Base-by-base conservation (phyloP, 2,888 invertebrate species). In the Toxonevra muliebris region DNA sequence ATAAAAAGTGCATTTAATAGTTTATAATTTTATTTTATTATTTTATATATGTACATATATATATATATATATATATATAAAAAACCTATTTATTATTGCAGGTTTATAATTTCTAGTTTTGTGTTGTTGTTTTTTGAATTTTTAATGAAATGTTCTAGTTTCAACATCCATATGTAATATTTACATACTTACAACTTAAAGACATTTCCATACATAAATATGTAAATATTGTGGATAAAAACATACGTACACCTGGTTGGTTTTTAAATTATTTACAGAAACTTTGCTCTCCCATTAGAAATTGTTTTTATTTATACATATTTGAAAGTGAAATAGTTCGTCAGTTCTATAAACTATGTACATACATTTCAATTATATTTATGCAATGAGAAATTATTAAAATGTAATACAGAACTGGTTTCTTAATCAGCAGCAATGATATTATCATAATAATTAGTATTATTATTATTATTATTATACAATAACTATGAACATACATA, bases 11-110 rank as follows among this genome's bases (percentile, higher is more conserved):
- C 48, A 20, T 12, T 13, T 19, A 20, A 30, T 5, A 48, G 12
- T 48, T 12, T 48, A 5, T 15, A 15, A 48, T 48, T 5, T 48
- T n/a, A 9, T 15, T 17, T 20, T 55, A 55, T 55, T 9, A 8
- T n/a, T n/a, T n/a, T n/a, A n/a, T n/a, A n/a, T n/a, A 54, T 54
- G 19, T 54, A 54, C 11, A 54, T 54, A 17, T 54, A 54, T 19
- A 54, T 54, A 54, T 17, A 54, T 54, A 54, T 54, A 19, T 54
- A 54, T 19, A 19, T 55, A 55, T 55, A 30, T 55, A 55, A 10
- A n/a, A n/a, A n/a, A n/a, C n/a, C n/a, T n/a, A n/a, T n/a, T n/a
- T n/a, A n/a, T n/a, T n/a, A n/a, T n/a, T n/a, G n/a, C n/a, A n/a
- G n/a, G n/a, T n/a, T n/a, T n/a, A n/a, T n/a, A n/a, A n/a, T n/a